These are phyloP conservation scores for Dione juno DNA, from an alignment of 2,888 invertebrate genomes.

Conservation along the genomic window DNA sequence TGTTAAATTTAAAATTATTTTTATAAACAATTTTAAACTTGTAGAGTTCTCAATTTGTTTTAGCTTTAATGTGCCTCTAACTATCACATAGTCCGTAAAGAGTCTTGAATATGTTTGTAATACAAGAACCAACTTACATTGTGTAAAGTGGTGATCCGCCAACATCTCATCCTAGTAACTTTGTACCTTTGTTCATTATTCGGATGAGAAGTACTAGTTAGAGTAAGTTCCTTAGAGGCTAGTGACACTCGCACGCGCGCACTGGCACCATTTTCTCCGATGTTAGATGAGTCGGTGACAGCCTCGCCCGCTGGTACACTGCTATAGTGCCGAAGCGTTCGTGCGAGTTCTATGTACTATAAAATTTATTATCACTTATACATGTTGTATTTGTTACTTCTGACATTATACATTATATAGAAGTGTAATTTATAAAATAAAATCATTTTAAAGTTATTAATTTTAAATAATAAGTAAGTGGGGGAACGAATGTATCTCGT, in stretches of 20 bases:
- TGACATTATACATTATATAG: no score
- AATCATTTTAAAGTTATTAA: no score
- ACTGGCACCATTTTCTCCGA: conserved; percentile 54
- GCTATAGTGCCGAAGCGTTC: conserved; percentile 94
- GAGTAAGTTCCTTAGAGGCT: conserved; percentile 93
- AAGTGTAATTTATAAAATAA: no score
- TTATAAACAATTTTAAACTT: neutral
- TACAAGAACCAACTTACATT: conserved; percentile 78
- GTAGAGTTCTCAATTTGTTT: no score
- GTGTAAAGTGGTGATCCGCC: conserved; percentile 96
- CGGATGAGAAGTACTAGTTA: conserved; percentile 85
- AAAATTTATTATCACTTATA: conserved; percentile 18
- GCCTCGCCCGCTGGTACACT: conserved; percentile 85
- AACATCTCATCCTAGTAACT: conserved; percentile 98
- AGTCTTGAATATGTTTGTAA: neutral
- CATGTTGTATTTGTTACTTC: no score
- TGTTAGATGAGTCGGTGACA: conserved; percentile 62
- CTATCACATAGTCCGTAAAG: no score
- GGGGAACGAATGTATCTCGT: no score
- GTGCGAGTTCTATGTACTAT: conserved; percentile 93
- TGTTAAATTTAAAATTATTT: neutral
- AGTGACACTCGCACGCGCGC: conserved; percentile 87
- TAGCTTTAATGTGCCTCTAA: no score
- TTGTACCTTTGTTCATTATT: conserved; percentile 94
- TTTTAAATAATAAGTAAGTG: no score